Evolutionary conservation across 2,113 vertebrate species (phyloP).

Genomic region (Bos javanicus): DNA sequence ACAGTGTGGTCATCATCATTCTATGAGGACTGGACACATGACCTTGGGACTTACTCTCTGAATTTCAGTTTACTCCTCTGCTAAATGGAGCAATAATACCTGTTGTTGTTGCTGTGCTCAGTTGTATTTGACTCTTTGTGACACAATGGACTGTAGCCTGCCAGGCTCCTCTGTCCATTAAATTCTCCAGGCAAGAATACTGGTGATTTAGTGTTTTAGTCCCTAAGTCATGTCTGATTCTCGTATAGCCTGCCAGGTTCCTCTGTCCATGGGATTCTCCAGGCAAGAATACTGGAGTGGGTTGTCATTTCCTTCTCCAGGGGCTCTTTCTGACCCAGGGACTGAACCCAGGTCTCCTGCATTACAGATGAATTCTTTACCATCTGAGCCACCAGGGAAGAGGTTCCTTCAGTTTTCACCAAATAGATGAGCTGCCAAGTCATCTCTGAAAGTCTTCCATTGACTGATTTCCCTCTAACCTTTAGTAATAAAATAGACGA

Average conservation of each 20-base stretch:
- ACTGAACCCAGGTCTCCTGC: neutral
- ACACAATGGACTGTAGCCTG: neutral
- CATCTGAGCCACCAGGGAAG: neutral
- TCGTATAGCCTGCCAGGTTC: neutral
- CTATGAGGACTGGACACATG: neutral
- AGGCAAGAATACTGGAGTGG: neutral
- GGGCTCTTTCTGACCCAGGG: neutral
- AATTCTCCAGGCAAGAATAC: neutral
- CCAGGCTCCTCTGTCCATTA: neutral
- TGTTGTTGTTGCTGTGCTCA: neutral
- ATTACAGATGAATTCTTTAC: neutral
- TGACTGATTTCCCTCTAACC: slow-evolving; percentile 34
- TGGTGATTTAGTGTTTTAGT: neutral
- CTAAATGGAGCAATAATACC: neutral
- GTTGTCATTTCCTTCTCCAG: neutral
- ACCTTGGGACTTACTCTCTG: neutral
- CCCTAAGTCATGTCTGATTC: neutral
- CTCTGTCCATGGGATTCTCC: neutral
- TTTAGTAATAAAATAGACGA: neutral
- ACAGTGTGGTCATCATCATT: neutral
- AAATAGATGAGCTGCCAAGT: neutral
- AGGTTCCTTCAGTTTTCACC: neutral
- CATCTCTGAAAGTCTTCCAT: neutral
- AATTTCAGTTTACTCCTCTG: neutral
- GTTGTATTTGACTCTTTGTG: neutral